These are phyloP conservation scores for Temnothorax curvispinosus DNA, from an alignment of 1,140 invertebrate species.

Conservation along the genomic window DNA sequence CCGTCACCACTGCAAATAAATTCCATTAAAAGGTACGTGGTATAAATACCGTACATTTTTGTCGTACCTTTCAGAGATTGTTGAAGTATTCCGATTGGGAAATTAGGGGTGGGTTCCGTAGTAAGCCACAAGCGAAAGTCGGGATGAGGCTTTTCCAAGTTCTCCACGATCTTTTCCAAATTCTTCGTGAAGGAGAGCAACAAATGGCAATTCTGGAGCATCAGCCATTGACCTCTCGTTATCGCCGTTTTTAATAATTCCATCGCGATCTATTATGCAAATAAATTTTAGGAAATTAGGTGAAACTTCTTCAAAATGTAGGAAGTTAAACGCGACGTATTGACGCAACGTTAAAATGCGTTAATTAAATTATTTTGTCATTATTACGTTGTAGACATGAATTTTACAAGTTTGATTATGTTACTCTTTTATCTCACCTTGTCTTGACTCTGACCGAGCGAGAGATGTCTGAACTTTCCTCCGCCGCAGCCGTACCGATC, in stretches of 20 bases:
- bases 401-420: not conserved
- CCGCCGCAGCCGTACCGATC: constrained; percentile 90
- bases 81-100: constrained; percentile 96
- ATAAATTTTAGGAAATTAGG: not conserved
- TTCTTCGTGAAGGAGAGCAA: constrained; percentile 92
- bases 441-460: constrained; percentile 96
- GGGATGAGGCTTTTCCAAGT: constrained; percentile 92
- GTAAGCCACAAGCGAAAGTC: constrained; percentile 97
- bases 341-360: not conserved
- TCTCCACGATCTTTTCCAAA: constrained; percentile 93
- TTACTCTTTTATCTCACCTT: constrained; percentile 83
- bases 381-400: not conserved
- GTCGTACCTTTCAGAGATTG: constrained; percentile 92
- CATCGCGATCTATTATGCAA: constrained; percentile 88
- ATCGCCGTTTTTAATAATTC: constrained; percentile 90
- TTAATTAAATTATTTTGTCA: not conserved
- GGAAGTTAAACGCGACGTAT: not conserved
- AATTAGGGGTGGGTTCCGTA: constrained; percentile 93
- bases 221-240: constrained; percentile 93
- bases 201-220: constrained; percentile 96
- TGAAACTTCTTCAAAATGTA: not conserved
- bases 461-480: constrained; percentile 93
- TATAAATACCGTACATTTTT: not conserved
- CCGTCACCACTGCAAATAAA: constrained; percentile 91
- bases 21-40: not conserved